Base-by-base conservation (phyloP, 2,888 invertebrate genomes). In the Disparrhopalites patrizii region DNA sequence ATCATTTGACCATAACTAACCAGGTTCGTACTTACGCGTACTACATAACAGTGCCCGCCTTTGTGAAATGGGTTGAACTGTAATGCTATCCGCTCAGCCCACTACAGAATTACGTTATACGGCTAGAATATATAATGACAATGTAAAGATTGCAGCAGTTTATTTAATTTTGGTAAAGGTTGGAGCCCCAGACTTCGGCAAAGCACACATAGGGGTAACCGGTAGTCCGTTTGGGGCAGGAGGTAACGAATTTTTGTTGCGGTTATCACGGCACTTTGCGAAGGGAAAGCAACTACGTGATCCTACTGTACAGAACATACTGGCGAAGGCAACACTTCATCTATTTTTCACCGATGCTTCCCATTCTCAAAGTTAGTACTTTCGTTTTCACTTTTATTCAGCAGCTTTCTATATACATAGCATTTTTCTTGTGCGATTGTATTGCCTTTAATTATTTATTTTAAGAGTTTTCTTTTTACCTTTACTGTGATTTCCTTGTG, bases 171-270 rank as follows among this genome's bases (percentile, higher is more conserved):
- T 20, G 75, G 77, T 79, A n/a, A 79, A 91, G 90, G 82, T 88
- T 68, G 89, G 89, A 0, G 82, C 85, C 1, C 87, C 89, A 0
- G 90, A 90, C 76, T 91, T 92, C 78, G 83, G 82, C 1, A 93
- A 93, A 80, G 87, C 90, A 76, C 90, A 91, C 77, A 83, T 95
- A 18, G 87, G 89, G 0, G 79, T 95, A n/a, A 81, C 92, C 30
- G 93, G 94, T 68, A 91, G 92, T 61, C 79, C 93, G 58, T 91
- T 87, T 77, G 88, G 94, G 77, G 90, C 91, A 0, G 81, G 90
- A 18, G 93, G 93, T 0, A 85, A 93, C 62, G 95, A 96, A 79
- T 82, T 96, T 67, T 80, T 89, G 0, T 77, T 93, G 0, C 87
- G 93, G 79, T 83, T 96, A 73, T 89, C 90, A 0, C 84, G 91